Percentiles rank a stretch among this genome's conserved stretches.
These are phyloP conservation scores for Tenodera sinensis DNA, from an alignment of 2,888 invertebrate genomes.

Conservation along the genomic window DNA sequence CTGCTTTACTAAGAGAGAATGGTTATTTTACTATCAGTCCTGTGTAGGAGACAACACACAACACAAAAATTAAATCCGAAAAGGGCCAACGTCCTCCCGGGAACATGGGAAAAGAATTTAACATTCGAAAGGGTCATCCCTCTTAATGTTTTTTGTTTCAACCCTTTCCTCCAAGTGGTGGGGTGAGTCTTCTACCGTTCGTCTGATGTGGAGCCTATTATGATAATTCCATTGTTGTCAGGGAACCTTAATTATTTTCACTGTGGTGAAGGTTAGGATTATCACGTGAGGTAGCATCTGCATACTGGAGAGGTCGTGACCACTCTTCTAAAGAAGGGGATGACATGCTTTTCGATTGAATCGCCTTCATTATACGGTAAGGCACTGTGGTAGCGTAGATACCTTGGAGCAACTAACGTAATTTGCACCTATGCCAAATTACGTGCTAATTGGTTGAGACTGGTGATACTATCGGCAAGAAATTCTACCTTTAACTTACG, in stretches of 20 bases:
- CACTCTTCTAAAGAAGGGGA: neutral
- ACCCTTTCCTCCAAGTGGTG: constrained; percentile 1
- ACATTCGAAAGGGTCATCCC: neutral
- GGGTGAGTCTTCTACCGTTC: neutral
- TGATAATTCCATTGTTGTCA: neutral
- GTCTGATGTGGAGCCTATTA: neutral
- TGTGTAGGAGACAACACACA: neutral
- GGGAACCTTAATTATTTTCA: neutral
- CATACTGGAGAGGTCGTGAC: neutral
- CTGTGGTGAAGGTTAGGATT: neutral
- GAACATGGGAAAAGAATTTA: constrained; percentile 18
- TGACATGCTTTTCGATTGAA: neutral
- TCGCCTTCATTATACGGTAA: neutral
- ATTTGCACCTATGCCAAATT: too few relatives aligned
- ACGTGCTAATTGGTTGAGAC: too few relatives aligned
- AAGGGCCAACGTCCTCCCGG: constrained; percentile 13
- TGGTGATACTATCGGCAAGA: too few relatives aligned
- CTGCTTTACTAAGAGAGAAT: neutral
- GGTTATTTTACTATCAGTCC: neutral
- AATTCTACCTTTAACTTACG: too few relatives aligned
- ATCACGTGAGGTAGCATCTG: neutral
- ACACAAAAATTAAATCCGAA: constrained; percentile 13
- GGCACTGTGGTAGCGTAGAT: too few relatives aligned
- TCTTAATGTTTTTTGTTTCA: constrained; percentile 4
- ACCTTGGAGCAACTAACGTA: too few relatives aligned